Evolutionary conservation across 2,797 vertebrate genomes (phyloP), one percentile per base, ranked within the genome.

Genomic region (Hybognathus amarus): DNA sequence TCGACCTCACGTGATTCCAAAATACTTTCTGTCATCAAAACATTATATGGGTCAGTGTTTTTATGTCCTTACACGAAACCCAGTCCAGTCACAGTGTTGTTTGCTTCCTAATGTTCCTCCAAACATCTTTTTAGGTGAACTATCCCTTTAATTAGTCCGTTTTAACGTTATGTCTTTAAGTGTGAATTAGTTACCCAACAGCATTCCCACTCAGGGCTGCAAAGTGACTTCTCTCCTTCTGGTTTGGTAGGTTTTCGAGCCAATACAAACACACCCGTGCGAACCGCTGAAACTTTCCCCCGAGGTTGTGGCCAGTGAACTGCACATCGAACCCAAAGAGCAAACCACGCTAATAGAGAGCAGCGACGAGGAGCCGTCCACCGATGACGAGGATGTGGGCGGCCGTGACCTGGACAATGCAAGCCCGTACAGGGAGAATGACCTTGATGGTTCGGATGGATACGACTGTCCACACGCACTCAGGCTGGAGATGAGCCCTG

Each of bases 381-480:
- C 0, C 1, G 0, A 0, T 13, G 50, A 40, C 0, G 0, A 22
- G 9, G 33, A 64, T 7, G 17, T 1, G 1, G 63, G 9, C 15
- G 73, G 6, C 6, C 0, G 36, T 1, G 67, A 52, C 9, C 20
- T 8, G 5, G 45, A 73, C 8, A 36, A 1, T 42, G 1, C 1
- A 4, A 2, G 0, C 0, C 18, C 0, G 2, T 59, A 8, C 17
- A 5, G 11, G 40, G 10, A 7, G 0, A 36, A 12, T 1, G 6
- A 6, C 5, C 6, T 22, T 36, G 68, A 20, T 27, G 79, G 18
- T 2, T 2, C 27, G 1, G 7, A 1, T 5, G 82, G 52, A 22
- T 90, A 90, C 7, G 87, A 88, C 83, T 47, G 69, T 1, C 79
- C 67, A 0, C 88, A 89, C 6, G 1, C 0, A 0, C 6, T 30